Percentiles rank a stretch among this genome's conserved stretches.
Conservation (phyloP, 37 sponge, comb jelly and placozoan genomes). For the Oopsacas minuta region DNA sequence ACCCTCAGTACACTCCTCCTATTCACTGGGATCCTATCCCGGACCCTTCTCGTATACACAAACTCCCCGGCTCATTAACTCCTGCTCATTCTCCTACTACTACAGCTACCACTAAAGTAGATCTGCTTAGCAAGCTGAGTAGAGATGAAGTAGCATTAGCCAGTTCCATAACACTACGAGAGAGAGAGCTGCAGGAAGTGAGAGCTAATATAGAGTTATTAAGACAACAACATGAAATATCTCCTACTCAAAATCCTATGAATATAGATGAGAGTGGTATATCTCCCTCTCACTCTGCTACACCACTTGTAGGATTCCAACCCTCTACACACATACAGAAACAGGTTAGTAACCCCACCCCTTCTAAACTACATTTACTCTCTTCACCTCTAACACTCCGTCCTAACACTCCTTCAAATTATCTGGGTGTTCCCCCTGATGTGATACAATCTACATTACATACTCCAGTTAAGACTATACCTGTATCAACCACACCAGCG, state of each 20-base stretch:
- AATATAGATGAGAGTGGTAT: neutral
- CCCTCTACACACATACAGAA: neutral
- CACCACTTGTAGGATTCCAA: neutral
- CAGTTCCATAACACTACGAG: neutral
- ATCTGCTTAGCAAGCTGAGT: neutral
- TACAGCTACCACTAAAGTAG: neutral
- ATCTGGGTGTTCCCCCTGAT: neutral
- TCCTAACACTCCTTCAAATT: neutral
- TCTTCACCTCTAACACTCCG: neutral
- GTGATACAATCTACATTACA: neutral
- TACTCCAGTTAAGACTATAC: neutral
- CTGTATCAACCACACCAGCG: neutral
- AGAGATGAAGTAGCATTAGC: neutral
- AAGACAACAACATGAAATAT: neutral
- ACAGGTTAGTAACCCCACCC: neutral
- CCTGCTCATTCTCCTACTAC: neutral
- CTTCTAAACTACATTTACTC: neutral
- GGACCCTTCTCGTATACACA: neutral
- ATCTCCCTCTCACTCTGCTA: neutral
- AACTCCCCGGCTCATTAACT: neutral
- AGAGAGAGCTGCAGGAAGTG: slow-evolving; percentile 5
- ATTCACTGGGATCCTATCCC: neutral
- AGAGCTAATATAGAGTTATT: neutral
- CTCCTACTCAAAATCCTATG: neutral
- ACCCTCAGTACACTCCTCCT: neutral